These are phyloP conservation scores for Sitta europaea DNA, from an alignment of 2,113 vertebrate species.

Conservation along the genomic window DNA sequence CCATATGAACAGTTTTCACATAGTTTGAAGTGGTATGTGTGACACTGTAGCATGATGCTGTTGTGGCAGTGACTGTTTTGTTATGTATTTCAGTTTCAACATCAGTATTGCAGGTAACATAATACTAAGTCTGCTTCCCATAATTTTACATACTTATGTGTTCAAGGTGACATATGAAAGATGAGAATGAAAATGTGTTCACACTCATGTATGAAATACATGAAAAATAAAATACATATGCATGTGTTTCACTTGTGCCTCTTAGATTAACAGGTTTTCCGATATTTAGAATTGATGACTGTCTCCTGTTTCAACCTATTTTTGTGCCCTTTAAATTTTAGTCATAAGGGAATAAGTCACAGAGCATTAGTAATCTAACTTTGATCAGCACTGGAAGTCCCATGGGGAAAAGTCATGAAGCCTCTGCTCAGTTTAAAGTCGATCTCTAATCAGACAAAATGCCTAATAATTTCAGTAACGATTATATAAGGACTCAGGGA, in stretches of 20 bases:
- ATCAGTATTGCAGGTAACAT: neutral
- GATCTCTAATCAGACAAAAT: neutral
- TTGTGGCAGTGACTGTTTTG: neutral
- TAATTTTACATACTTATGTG: neutral
- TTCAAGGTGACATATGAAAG: neutral
- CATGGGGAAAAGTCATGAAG: neutral
- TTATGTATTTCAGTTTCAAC: neutral
- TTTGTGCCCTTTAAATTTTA: slow-evolving; percentile 5
- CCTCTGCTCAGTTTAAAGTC: neutral
- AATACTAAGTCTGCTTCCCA: neutral
- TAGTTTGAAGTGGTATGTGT: neutral
- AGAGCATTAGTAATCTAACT: slow-evolving; percentile 6
- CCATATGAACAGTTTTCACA: neutral
- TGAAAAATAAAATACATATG: neutral
- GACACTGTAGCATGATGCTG: neutral
- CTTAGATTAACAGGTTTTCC: neutral
- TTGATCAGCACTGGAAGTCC: neutral
- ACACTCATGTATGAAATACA: neutral
- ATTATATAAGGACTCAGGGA: neutral
- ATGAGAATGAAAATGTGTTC: neutral
- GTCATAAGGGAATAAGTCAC: neutral
- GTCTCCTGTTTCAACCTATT: neutral
- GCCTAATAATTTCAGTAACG: slow-evolving; percentile 31
- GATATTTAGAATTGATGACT: neutral
- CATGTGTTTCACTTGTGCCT: neutral